Evolutionary conservation across 1,140 invertebrate genomes (phyloP).

Genomic region (Campoletis sonorensis): DNA sequence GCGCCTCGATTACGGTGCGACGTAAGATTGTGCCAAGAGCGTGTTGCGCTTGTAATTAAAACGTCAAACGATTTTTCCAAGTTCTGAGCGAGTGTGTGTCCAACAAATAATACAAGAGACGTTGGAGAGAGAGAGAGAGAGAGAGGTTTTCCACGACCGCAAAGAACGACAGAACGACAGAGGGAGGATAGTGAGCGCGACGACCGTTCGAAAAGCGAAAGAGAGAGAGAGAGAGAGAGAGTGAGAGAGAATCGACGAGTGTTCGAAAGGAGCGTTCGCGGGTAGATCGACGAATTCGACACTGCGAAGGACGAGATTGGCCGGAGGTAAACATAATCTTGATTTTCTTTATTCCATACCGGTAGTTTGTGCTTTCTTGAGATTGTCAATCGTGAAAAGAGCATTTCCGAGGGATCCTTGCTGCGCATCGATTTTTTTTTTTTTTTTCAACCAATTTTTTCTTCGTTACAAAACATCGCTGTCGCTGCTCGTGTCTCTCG

Average conservation of each 20-base stretch:
- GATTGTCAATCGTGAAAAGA: neutral
- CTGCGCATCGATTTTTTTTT: constrained; percentile 36
- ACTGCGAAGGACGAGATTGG: constrained; percentile 60
- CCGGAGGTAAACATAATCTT: constrained; percentile 67
- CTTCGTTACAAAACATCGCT: constrained; percentile 27
- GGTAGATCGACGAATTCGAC: constrained; percentile 54
- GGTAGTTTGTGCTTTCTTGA: neutral
- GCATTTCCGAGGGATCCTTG: neutral
- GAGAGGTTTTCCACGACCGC: neutral
- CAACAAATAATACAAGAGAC: too few species aligned
- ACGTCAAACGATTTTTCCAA: neutral
- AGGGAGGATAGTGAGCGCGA: neutral
- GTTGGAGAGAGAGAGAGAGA: too few species aligned
- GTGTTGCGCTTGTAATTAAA: neutral
- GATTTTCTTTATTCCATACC: constrained; percentile 13
- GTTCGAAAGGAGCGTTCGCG: constrained; percentile 56
- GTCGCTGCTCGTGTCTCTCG: constrained; percentile 31
- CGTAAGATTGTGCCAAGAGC: neutral
- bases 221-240: constrained; percentile 2
- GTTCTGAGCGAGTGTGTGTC: neutral
- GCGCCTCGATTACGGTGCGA: neutral
- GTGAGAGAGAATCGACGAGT: constrained; percentile 1
- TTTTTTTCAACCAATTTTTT: constrained; percentile 9
- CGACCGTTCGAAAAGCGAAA: neutral
- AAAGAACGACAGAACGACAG: neutral